phyloP scores from a whole-genome alignment of 64 coral and sea anemone genomes.

The Pocillopora damicornis region DNA sequence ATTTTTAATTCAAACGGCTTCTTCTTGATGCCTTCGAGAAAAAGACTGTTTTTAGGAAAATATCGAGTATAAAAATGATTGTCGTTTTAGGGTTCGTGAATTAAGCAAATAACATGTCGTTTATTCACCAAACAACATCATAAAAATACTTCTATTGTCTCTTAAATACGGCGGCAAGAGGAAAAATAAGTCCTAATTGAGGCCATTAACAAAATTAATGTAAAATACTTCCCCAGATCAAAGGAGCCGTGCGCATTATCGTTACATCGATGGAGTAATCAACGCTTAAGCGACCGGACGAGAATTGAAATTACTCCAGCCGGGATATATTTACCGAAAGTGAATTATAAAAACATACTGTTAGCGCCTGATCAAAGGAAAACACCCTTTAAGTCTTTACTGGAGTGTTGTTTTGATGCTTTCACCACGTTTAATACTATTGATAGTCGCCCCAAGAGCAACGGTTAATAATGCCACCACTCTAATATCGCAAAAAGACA shows the following conservation, averaged over 20 bases:
- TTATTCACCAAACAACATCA: not conserved
- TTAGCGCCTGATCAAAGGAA: constrained; percentile 20
- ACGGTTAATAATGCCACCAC: not conserved
- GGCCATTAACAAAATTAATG: constrained; percentile 19
- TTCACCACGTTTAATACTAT: constrained; percentile 3
- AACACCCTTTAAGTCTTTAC: not conserved
- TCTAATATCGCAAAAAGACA: not conserved
- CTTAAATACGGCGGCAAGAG: not conserved
- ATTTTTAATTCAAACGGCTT: too few species aligned
- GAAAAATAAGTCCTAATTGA: constrained; percentile 14
- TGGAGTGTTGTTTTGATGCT: constrained; percentile 11
- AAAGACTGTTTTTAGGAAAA: too few species aligned
- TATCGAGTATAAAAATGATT: not conserved
- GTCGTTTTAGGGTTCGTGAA: not conserved
- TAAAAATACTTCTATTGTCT: not conserved
- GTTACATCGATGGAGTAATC: not conserved
- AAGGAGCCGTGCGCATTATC: constrained; percentile 32
- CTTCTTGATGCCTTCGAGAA: too few species aligned
- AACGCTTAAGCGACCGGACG: not conserved
- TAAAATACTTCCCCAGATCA: constrained; percentile 12
- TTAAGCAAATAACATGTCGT: not conserved
- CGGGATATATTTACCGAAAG: constrained; percentile 26
- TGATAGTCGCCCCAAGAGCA: not conserved
- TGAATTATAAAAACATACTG: constrained; percentile 54
- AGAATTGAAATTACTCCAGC: constrained; percentile 6